Base-by-base conservation (phyloP, 2,888 invertebrate genomes). In the Chorisops tibialis region DNA sequence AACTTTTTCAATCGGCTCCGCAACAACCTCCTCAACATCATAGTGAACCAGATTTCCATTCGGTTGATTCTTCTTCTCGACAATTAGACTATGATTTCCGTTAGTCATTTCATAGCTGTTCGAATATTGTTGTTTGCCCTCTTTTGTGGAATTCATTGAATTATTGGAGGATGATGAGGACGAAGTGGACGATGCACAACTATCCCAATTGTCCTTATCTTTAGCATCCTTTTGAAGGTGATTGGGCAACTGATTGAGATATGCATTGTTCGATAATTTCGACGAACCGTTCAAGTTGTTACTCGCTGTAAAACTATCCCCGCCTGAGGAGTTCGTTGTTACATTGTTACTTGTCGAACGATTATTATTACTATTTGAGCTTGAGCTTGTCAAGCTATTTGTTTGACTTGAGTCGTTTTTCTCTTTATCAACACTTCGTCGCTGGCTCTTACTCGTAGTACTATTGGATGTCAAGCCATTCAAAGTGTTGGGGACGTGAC, bases 391-490 rank as follows among this genome's bases (percentile, higher is more conserved):
- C 21, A 51, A 56, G n/a, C 21, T 51, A 4, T 35, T 71, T n/a
- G 70, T 70, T 47, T 67, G 64, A 58, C 68, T 69, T 16, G 59
- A 60, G 35, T 61, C 49, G 37, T 72, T 73, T 61, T 71, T 77
- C 45, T 77, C 77, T 68, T 78, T 78, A 66, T 78, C 78, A 67
- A 73, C 67, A 68, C 77, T 76, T 39, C 65, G 66, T 63, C 76
- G 77, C 48, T 76, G 74, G 68, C 73, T 74, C 67, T 71, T 75
- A 67, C 74, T 73, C 30, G 47, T 68, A 70, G 51, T 68, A 70
- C 51, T 67, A 70, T 54, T 68, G 67, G 60, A 69, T 67, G 62
- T 66, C 59, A 74, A 71, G 21, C 73, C 73, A 69, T 75, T 75
- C 54, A 73, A 68, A 65, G 59, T 63, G 67, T 69, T 69, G 35